phyloP scores from a whole-genome alignment of 1,140 invertebrate species.

The Phortica variegata region DNA sequence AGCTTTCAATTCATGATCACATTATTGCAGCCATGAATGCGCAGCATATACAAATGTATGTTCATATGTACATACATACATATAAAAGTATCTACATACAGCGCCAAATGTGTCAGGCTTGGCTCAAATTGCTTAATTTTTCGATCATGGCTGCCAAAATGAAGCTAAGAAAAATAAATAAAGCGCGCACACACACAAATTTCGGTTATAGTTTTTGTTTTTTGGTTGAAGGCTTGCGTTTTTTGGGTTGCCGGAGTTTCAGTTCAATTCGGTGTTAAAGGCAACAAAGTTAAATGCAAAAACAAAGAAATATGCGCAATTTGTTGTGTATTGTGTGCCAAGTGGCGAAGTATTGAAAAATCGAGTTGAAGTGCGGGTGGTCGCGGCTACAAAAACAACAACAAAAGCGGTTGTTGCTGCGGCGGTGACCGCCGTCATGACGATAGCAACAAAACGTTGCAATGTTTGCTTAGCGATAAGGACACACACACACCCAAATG shows the following conservation, averaged over 20 bases:
- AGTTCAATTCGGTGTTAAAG: conserved; percentile 48
- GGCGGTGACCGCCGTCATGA: conserved; percentile 27
- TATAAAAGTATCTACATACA: too few relatives aligned
- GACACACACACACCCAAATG: conserved; percentile 24
- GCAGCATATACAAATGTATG: too few relatives aligned
- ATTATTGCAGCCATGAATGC: too few relatives aligned
- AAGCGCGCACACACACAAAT: conserved; percentile 11
- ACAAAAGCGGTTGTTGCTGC: conserved; percentile 9
- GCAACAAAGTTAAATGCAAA: conserved; percentile 52
- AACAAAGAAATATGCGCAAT: conserved; percentile 23
- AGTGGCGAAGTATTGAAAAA: too few relatives aligned
- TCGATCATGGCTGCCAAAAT: too few relatives aligned
- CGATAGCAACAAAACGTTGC: conserved; percentile 36
- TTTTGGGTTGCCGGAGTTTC: conserved; percentile 32
- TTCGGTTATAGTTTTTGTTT: conserved; percentile 5
- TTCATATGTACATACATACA: too few relatives aligned
- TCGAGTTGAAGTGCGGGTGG: conserved; percentile 33
- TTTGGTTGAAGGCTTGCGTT: conserved; percentile 15
- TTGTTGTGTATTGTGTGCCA: too few relatives aligned
- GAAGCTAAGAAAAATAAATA: too few relatives aligned
- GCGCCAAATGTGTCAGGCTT: too few relatives aligned
- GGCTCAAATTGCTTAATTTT: too few relatives aligned
- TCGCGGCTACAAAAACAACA: conserved; percentile 40
- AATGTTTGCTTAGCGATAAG: conserved; percentile 51
- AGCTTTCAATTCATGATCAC: too few relatives aligned